Base-by-base conservation (phyloP, 2,888 invertebrate genomes). In the Drosophila longiperda region DNA sequence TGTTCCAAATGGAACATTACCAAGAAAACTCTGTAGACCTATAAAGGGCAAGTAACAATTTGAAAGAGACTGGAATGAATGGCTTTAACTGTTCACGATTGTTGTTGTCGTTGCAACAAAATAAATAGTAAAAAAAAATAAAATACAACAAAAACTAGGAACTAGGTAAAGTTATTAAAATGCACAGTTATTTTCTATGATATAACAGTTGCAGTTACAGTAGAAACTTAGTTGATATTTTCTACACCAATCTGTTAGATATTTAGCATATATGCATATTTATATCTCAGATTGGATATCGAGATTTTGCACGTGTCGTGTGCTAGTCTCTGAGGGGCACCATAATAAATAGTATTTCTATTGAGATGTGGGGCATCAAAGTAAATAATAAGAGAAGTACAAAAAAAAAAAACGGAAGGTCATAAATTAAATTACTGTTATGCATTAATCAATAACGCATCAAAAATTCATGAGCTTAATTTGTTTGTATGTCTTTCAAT, bases 401-500 rank as follows among this genome's bases (percentile, higher is more conserved):
- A 23, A 45, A 45, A 45, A 67, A 45, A 45, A 67, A 42, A 80
- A 86, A 64, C 73, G 81, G 87, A 86, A 81, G 71, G 54, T 66
- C 57, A 59, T 12, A 73, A 83, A 70, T 87, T 12, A 72, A 83
- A 70, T 87, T 66, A 68, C 66, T 71, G 50, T 42, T 66, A 36
- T 80, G 59, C 68, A 72, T 72, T 66, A 59, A 78, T 75, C 55
- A 81, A 58, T 59, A 65, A 58, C 62, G 59, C 73, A 70, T 76
- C 60, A 59, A 72, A 64, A 74, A 87, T 84, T 64, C 76, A 84
- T 71, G 61, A 65, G 38, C 53, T 68, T 61, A 75, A 87, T 82
- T 82, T 72, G 68, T 68, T 74, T 82, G 76, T 48, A 45, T 50
- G 52, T 60, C 50, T 61, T 64, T 54, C 11, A 23, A 42, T 29